Evolutionary conservation across 2,113 vertebrate genomes (phyloP), one percentile per base, ranked within the genome.

Genomic region (Pituophis catenifer): DNA sequence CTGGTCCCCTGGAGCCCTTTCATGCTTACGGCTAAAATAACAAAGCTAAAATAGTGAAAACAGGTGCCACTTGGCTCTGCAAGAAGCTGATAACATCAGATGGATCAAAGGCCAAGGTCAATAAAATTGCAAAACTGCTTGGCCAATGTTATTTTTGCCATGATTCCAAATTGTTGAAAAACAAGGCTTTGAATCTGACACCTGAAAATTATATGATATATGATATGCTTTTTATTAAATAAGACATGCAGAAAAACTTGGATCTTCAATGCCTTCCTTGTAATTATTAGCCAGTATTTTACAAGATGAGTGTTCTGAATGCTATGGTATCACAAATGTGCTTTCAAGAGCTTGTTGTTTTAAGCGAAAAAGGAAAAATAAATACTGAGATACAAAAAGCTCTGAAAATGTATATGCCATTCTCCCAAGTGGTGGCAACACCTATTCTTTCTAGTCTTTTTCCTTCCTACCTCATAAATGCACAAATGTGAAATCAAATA

Each of bases 101-200:
- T 94, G 59, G 95, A 94, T 96, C 94, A 95, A 96, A 96, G 97
- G 96, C 94, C 94, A 95, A 89, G 92, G 97, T 97, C 95, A 95
- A 93, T 88, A 52, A 90, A 91, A 92, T 94, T 93, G 91, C 70
- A 85, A 93, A 91, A 94, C 89, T 95, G 97, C 70, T 94, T 93
- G 93, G 95, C 93, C 96, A 96, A 97, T 97, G 97, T 97, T 96
- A 97, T 96, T 97, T 97, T 96, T 97, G 97, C 96, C 95, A 96
- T 50, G 70, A 94, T 94, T 97, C 95, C 95, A 96, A 95, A 96
- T 90, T 86, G 90, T 96, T 92, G 93, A 96, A 92, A 92, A 93
- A 58, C 90, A 94, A 94, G 88, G 91, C 92, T 96, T 91, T 90
- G 95, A 94, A 94, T 94, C 92, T 93, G 94, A 95, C 94, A 96